Percentiles rank a stretch among this genome's conserved stretches.
Conservation (phyloP, 1,140 invertebrate species). For the Leptinotarsa lineolata region DNA sequence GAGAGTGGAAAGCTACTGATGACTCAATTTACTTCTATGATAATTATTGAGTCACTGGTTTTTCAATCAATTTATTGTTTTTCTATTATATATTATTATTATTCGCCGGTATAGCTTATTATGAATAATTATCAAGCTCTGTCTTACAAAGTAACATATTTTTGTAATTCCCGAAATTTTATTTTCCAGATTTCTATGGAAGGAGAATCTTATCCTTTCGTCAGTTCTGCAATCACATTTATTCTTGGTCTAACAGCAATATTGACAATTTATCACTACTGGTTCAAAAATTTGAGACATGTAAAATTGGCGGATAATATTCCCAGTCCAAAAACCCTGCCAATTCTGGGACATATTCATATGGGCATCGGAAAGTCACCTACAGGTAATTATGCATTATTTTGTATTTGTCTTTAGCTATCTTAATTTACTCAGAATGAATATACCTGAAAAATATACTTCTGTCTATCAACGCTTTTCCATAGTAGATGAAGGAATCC, state of each 20-base stretch:
- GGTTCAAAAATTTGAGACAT: constrained; percentile 36
- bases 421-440: neutral
- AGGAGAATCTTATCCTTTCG: neutral
- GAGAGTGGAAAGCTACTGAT: too few relatives aligned
- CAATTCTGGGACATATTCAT: constrained; percentile 36
- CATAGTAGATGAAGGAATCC: neutral
- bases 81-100: too few relatives aligned
- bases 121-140: too few relatives aligned
- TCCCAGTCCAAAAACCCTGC: constrained; percentile 27
- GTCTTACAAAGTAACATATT: too few relatives aligned
- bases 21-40: too few relatives aligned
- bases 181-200: neutral
- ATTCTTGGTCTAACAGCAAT: constrained; percentile 5
- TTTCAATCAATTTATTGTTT: too few relatives aligned
- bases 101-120: too few relatives aligned
- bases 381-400: constrained; percentile 15
- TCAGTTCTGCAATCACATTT: neutral
- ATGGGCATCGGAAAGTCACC: constrained; percentile 29
- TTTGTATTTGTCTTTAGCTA: too few relatives aligned
- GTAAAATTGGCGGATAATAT: constrained; percentile 35
- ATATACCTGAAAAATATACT: neutral
- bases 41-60: too few relatives aligned
- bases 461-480: neutral
- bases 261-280: constrained; percentile 32
- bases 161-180: too few relatives aligned